Base-by-base conservation (phyloP, 2,113 vertebrate genomes). In the Pionites leucogaster region DNA sequence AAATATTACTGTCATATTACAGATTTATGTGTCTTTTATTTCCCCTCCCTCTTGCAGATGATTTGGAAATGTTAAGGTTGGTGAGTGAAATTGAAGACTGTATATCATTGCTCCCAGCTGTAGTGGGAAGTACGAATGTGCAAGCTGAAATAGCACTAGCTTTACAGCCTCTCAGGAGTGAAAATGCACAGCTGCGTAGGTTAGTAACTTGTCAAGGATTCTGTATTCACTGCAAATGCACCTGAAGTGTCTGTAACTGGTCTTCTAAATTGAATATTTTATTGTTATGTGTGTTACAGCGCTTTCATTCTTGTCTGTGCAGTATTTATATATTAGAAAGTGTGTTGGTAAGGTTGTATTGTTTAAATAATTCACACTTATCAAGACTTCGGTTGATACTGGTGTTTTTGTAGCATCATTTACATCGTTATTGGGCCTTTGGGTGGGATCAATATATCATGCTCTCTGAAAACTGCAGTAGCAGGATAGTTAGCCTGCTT, bases 171-270 rank as follows among this genome's bases (percentile, higher is more conserved):
- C 97, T 99, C 50, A 97, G 98, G 86, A 98, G 95, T 92, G 98
- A 99, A 97, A 99, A 99, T 17, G 90, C 95, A 23, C 98, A 98
- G 76, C 97, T 99, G 59, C 98, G 97, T 92, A 98, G 99, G 99
- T 99, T 86, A 93, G 92, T 86, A 60, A 5, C 31, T 42, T 0
- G 0, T 24, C 70, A 20, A 22, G 4, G 29, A 28, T 55, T 42
- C 63, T 69, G 10, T 41, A 41, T 18, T 25, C 23, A 2, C 46
- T 70, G 50, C 59, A 49, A 1, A 11, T 23, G 41, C 0, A 0
- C 31, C 67, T 15, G 2, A 11, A 50, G 27, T 64, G 28, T 20
- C 37, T 33, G 14, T 11, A 25, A 13, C 53, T 72, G 62, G 0
- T 35, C 28, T 88, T 59, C 57, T 67, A 7, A 50, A 67, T 3